Evolutionary conservation across 2,797 vertebrate species (phyloP).

Genomic region (Chaetophractus vellerosus): DNA sequence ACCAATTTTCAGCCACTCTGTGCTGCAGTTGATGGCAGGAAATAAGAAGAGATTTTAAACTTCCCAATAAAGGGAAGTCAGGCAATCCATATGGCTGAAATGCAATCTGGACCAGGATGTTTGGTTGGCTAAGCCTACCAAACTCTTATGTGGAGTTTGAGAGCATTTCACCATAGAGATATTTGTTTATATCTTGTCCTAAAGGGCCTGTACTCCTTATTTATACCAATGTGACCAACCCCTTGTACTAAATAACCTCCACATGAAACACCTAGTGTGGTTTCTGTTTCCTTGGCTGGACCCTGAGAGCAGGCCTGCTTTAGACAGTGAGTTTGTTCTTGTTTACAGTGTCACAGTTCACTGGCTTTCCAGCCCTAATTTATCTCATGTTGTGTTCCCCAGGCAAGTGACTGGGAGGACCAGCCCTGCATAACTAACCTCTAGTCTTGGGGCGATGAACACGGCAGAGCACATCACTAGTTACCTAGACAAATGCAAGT

Average conservation of each 20-base stretch:
- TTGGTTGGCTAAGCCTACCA: slow-evolving; percentile 48
- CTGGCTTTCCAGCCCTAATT: not conserved
- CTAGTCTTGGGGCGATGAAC: not conserved
- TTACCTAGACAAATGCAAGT: slow-evolving; percentile 82
- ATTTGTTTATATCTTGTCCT: slow-evolving; percentile 7
- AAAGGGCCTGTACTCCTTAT: not conserved
- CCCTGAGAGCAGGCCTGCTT: not conserved
- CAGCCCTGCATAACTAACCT: slow-evolving; percentile 49
- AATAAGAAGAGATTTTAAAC: slow-evolving; percentile 77
- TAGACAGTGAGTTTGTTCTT: not conserved
- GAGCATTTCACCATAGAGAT: slow-evolving; percentile 8
- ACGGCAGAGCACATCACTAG: slow-evolving; percentile 61
- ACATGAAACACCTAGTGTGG: not conserved
- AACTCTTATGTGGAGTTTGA: not conserved
- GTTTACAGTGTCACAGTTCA: not conserved
- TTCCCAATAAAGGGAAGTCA: slow-evolving; percentile 48
- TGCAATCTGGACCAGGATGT: slow-evolving; percentile 48
- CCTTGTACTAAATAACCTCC: not conserved
- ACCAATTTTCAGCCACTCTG: slow-evolving; percentile 51
- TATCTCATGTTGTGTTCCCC: not conserved
- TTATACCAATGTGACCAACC: not conserved
- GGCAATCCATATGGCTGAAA: slow-evolving; percentile 48
- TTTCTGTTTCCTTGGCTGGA: not conserved
- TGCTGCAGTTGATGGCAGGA: slow-evolving; percentile 65
- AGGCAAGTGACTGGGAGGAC: slow-evolving; percentile 63